Evolutionary conservation across 2,797 vertebrate genomes (phyloP), one percentile per base, ranked within the genome.

Genomic region (Strix occidentalis): DNA sequence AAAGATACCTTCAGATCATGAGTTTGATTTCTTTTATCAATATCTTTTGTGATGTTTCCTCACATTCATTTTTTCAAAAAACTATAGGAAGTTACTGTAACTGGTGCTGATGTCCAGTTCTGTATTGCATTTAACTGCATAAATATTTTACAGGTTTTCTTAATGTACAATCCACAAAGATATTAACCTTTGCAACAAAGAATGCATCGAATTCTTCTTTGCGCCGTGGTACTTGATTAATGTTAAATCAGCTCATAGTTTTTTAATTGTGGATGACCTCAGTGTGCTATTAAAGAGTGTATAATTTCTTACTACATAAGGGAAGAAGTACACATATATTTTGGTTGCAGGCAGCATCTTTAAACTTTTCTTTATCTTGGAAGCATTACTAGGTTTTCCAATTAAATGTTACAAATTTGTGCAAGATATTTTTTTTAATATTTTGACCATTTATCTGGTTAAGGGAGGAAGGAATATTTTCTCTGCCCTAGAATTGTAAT

Each of bases 121-220:
- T 91, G 16, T 41, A 37, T 20, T 68, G 7, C 46, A 66, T 77
- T 87, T 85, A 58, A 75, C 25, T 2, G 4, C 53, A 74, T 75
- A 87, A 96, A 89, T 90, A 94, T 93, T 97, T 95, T 72, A 89
- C 12, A 79, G 3, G 19, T 45, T 84, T 95, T 57, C 53, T 84
- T 76, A 63, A 46, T 57, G n/a, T 45, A 93, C 68, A 87, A 10
- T 17, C 13, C 54, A 61, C 45, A 53, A 43, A 93, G 33, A 84
- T 66, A 92, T 57, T 96, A 87, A 91, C 76, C 64, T 83, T 71
- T 97, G 80, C 80, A 95, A 78, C 33, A 61, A 93, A 93, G 60
- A 91, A 61, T 25, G 21, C 35, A 70, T 16, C 57, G 41, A 89
- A 89, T 92, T 78, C 25, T 65, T 83, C 64, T 89, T 90, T 94